phyloP scores from a whole-genome alignment of 2,113 vertebrate species.

The Rattus rattus region DNA sequence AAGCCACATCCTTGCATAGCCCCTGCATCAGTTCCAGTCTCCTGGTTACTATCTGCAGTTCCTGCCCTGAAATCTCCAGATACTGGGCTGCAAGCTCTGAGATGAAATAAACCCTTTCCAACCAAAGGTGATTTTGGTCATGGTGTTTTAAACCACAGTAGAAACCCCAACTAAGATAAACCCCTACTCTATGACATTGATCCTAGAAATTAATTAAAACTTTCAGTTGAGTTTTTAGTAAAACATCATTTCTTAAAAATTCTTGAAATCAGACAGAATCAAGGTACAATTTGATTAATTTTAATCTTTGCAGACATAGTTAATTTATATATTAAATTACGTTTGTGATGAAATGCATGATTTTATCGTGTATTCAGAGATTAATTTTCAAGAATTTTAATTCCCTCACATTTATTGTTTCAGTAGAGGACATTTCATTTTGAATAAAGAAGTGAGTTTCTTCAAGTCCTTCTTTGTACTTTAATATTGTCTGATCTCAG shows the following conservation, averaged over 20 bases:
- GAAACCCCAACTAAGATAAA: not conserved
- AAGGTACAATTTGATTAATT: not conserved
- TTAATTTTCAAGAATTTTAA: not conserved
- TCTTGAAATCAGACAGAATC: not conserved
- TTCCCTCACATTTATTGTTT: not conserved
- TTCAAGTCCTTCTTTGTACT: not conserved
- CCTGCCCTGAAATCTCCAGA: not conserved
- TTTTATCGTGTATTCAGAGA: not conserved
- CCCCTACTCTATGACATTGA: not conserved
- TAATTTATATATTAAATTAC: not conserved
- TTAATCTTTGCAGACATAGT: not conserved
- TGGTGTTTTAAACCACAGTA: not conserved
- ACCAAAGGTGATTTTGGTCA: not conserved
- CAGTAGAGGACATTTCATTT: constrained; percentile 28
- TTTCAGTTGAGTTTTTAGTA: not conserved
- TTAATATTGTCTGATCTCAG: not conserved
- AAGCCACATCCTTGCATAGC: not conserved
- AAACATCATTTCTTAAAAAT: not conserved
- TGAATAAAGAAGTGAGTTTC: not conserved
- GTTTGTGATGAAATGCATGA: not conserved
- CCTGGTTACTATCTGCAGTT: not conserved
- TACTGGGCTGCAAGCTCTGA: too few relatives aligned
- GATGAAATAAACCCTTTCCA: not conserved
- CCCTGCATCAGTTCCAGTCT: not conserved
- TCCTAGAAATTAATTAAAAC: constrained; percentile 12